Percentiles rank a stretch among this genome's conserved stretches.
These are phyloP conservation scores for Bombus pyrosoma DNA, from an alignment of 1,140 invertebrate species.

Conservation along the genomic window DNA sequence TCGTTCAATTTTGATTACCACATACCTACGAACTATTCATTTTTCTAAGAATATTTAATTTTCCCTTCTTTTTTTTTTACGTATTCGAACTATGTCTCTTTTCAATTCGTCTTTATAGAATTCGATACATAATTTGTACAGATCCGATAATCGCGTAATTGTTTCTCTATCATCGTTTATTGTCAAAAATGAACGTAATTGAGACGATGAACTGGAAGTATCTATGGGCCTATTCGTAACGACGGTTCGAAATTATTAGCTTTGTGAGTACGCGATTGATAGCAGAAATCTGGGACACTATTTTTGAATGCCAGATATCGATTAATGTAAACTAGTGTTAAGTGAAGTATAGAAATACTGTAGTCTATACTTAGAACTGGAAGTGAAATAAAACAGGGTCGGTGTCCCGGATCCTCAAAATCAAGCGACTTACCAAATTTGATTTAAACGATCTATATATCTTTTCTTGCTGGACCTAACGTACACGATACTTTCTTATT, in stretches of 20 bases:
- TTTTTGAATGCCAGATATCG: no score
- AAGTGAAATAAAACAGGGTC: no score
- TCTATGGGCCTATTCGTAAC: neutral
- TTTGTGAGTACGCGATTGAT: neutral
- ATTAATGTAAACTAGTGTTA: no score
- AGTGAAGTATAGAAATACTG: no score
- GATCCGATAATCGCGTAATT: neutral
- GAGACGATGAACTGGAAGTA: neutral
- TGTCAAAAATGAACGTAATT: neutral
- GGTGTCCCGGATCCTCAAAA: neutral
- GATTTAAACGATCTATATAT: no score
- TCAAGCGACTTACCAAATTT: neutral
- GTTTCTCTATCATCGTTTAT: neutral
- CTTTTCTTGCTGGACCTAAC: no score
- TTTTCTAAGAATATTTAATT: neutral
- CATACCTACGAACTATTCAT: neutral
- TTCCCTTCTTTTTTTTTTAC: neutral
- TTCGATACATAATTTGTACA: no score
- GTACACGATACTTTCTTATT: no score
- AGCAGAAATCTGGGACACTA: neutral
- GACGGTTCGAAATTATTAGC: neutral
- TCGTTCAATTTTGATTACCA: neutral
- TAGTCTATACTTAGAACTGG: no score
- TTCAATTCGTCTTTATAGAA: neutral
- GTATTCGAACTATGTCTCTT: neutral